Base-by-base conservation (phyloP, 2,113 vertebrate species). In the Catharus bicknelli region DNA sequence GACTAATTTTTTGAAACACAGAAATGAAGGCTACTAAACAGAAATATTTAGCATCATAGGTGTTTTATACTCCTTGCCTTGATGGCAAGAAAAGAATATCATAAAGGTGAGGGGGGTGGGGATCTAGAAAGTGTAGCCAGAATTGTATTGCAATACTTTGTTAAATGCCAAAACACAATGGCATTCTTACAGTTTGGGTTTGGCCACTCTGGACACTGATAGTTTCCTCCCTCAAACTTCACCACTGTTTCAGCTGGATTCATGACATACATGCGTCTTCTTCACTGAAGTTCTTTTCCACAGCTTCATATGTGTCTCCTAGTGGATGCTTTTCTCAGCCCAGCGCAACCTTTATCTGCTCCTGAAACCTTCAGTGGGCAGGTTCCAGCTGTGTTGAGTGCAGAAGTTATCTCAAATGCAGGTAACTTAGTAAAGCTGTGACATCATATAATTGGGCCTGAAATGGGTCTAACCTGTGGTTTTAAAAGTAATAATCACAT, bases 241-340 rank as follows among this genome's bases (percentile, higher is more conserved):
- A 34, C 5, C 26, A 12, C 27, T 2, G 4, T 40, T 16, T 51
- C 34, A 51, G 1, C 6, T 11, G 54, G 21, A 14, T 11, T 16
- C 2, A 7, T 3, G 5, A 16, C 7, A 43, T 5, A 9, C 27
- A 1, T 4, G 4, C 2, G 12, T 1, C 6, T 77, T 45, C 27
- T 74, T 45, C 6, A 3, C 5, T 19, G 4, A 42, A 25, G 36
- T 22, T 15, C 29, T 58, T 51, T 58, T 40, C 23, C 18, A 13
- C 0, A 1, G 3, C 22, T 30, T n/a, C 5, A 2, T 21, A 1
- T 1, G 0, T 5, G 2, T 40, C 40, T 72, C 17, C 10, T 42
- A 3, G 9, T 23, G 10, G 27, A 3, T 27, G 11, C 22, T 19
- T 2, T 13, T 61, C 18, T 13, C 29, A 83, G 27, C 8, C 23